Evolutionary conservation across 2,888 invertebrate genomes (phyloP).

Genomic region (Pandemis corylana): DNA sequence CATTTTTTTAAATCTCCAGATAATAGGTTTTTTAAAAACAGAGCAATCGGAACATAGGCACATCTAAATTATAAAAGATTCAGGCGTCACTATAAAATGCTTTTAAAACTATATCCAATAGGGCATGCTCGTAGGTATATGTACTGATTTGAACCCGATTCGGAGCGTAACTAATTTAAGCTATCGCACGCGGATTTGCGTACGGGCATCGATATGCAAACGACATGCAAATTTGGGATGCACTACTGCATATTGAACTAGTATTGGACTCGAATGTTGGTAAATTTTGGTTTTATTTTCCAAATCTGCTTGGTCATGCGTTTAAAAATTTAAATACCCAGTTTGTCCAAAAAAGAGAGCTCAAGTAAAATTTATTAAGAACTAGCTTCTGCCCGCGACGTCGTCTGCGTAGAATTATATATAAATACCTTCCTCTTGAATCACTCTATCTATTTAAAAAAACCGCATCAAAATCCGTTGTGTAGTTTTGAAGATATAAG

Average conservation of each 20-base stretch:
- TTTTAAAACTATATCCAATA: no score
- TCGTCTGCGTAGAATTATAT: no score
- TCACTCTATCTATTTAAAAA: no score
- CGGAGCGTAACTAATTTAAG: conserved; percentile 41
- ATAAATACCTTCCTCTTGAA: no score
- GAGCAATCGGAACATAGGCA: no score
- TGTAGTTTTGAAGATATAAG: no score
- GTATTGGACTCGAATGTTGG: conserved; percentile 42
- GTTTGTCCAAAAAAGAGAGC: background rate
- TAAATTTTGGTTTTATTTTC: background rate
- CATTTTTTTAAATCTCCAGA: no score
- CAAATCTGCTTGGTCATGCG: background rate
- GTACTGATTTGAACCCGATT: conserved; percentile 44
- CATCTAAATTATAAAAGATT: no score
- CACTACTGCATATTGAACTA: conserved; percentile 37
- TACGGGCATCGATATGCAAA: conserved; percentile 45
- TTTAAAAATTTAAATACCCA: background rate
- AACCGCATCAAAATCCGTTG: no score
- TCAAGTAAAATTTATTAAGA: background rate
- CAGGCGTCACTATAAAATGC: no score
- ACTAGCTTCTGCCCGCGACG: no score
- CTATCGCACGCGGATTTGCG: conserved; percentile 46
- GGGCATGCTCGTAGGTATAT: background rate
- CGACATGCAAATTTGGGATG: conserved; percentile 46
- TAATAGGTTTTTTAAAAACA: no score